Evolutionary conservation across 1,140 invertebrate species (phyloP), one percentile per base, ranked within the genome.

Genomic region (Formica selysi): DNA sequence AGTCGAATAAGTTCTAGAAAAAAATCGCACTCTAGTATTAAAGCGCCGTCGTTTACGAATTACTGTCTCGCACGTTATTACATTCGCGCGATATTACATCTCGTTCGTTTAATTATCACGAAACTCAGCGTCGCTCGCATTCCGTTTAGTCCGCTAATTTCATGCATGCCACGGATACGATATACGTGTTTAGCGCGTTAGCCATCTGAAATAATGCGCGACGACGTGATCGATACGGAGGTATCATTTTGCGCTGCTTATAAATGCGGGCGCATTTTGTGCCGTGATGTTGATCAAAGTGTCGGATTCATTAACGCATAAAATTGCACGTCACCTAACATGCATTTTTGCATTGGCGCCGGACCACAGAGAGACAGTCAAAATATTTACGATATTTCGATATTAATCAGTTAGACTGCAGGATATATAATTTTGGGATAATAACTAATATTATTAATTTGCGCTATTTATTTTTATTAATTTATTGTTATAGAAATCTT

Each of bases 231-330:
- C 36, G 65, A 81, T 48, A 64, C 2, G 13, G 19, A 22, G 3
- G 62, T 79, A 54, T 67, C 61, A n/a, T 32, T 79, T 79, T 65
- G 62, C 29, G 11, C 7, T 22, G 51, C 1, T 36, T 38, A 68
- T 36, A 67, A 67, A 54, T n/a, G 71, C 26, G 29, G 19, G 32
- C 48, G 13, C 32, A 8, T 11, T 51, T 29, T n/a, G 22, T 67
- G 1, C n/a, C 64, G 41, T 38, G 32, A 79, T 79, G 76, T 85
- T 85, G 83, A 76, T 85, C n/a, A 36, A 76, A 64, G 71, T 64
- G 29, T 84, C 81, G 59, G 26, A 84, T 84, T 84, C 41, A 79
- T 54, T 68, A 79, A 79, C 62, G 44, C 32, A n/a, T 79, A 79
- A 68, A 79, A 79, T 67, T 79, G 44, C 62, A 32, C 44, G 62